Conservation (phyloP, 2,797 vertebrate species). For the Falco berigora region DNA sequence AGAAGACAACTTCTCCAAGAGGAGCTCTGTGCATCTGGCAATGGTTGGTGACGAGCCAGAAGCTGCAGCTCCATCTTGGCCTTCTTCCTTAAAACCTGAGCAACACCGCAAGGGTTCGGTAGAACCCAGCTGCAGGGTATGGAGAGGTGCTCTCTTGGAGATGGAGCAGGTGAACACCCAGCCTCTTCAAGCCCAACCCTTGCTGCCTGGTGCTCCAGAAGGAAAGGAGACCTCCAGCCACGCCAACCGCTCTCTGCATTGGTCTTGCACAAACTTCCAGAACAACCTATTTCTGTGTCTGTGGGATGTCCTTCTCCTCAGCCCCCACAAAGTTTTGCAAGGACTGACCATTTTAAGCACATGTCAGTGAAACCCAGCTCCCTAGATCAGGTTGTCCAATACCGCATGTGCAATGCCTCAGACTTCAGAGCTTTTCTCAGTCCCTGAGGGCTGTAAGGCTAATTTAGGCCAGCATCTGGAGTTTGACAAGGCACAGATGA, state of each 20-base stretch:
- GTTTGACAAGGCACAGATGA: not conserved
- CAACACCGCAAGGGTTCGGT: not conserved
- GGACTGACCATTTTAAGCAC: not conserved
- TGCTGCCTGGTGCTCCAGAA: not conserved
- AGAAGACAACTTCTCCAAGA: not conserved
- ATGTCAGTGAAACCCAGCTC: not conserved
- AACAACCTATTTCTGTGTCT: not conserved
- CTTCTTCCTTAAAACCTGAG: not conserved
- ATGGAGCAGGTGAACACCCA: not conserved
- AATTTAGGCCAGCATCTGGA: not conserved
- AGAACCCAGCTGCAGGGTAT: not conserved
- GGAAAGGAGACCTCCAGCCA: not conserved
- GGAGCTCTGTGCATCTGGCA: not conserved
- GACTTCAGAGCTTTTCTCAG: slow-evolving; percentile 16
- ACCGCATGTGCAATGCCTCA: not conserved
- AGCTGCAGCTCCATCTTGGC: not conserved
- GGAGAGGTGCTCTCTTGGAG: not conserved
- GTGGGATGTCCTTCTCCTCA: not conserved
- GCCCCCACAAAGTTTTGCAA: not conserved
- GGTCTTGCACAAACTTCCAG: not conserved
- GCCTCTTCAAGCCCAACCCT: not conserved
- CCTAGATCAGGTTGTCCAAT: not conserved
- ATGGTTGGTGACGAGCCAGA: not conserved
- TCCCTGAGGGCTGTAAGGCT: not conserved
- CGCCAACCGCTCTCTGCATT: not conserved